Evolutionary conservation across 35 echinoderm and acorn worm genomes (phyloP).

Genomic region (Anneissia japonica): DNA sequence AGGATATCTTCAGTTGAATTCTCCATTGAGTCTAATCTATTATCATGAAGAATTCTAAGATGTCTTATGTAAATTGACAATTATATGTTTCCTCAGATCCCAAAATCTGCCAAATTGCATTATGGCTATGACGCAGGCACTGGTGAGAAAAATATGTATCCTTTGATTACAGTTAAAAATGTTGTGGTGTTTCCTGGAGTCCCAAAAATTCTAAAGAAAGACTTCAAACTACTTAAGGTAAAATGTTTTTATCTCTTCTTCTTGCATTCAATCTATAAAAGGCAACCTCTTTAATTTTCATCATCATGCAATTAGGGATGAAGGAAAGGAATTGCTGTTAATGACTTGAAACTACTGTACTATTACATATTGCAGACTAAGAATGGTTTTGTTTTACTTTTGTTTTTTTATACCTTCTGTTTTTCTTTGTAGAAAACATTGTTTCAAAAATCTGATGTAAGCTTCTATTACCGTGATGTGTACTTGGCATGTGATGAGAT

Average conservation of each 20-base stretch:
- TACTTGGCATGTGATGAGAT: slow-evolving; percentile 57
- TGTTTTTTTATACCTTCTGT: background rate
- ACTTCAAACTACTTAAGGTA: slow-evolving; percentile 82
- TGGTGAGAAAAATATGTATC: slow-evolving; percentile 56
- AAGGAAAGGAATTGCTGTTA: background rate
- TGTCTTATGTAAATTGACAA: too few relatives aligned
- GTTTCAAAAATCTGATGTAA: slow-evolving; percentile 44
- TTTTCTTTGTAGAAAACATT: slow-evolving; percentile 44
- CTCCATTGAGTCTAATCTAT: too few relatives aligned
- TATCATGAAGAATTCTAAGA: too few relatives aligned
- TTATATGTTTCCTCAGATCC: slow-evolving; percentile 42
- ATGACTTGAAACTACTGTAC: background rate
- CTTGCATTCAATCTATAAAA: too few relatives aligned
- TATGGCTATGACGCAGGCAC: slow-evolving; percentile 62
- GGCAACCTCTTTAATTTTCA: too few relatives aligned
- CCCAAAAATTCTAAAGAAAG: slow-evolving; percentile 62
- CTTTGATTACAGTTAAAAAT: slow-evolving; percentile 66
- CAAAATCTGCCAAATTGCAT: slow-evolving; percentile 55
- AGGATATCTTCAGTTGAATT: too few relatives aligned
- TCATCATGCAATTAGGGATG: too few relatives aligned
- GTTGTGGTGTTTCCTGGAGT: slow-evolving; percentile 89
- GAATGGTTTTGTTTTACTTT: background rate
- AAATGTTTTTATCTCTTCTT: background rate
- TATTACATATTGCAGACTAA: background rate
- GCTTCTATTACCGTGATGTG: slow-evolving; percentile 75